Evolutionary conservation across 2,113 vertebrate genomes (phyloP).

Genomic region (Pelvicachromis taeniatus): DNA sequence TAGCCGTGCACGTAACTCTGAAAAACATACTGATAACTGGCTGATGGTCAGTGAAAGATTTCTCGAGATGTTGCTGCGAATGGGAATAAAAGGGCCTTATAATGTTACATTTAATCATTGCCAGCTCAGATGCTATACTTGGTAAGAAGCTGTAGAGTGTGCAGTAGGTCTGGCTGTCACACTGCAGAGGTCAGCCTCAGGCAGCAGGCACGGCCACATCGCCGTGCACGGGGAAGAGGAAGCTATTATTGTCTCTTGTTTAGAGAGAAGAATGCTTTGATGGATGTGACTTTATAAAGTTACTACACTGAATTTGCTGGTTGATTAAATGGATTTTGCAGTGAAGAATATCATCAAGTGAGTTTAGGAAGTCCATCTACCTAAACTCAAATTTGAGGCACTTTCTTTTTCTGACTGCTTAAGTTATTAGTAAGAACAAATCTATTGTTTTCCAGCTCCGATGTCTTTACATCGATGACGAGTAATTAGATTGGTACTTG

Average conservation of each 20-base stretch:
- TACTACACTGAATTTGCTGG: background rate
- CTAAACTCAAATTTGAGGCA: background rate
- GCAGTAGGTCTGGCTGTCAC: background rate
- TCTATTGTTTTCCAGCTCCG: background rate
- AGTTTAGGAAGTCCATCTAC: background rate
- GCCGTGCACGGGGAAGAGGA: background rate
- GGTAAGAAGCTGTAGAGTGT: background rate
- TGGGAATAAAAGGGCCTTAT: background rate
- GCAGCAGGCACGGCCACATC: background rate
- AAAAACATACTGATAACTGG: background rate
- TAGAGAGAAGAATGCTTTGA: background rate
- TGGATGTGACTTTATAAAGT: background rate
- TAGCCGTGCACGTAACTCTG: background rate
- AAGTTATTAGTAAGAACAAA: background rate
- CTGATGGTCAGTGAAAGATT: background rate
- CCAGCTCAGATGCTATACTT: background rate
- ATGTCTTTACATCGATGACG: background rate
- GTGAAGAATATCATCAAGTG: background rate
- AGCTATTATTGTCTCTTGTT: conserved; percentile 2
- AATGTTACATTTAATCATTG: background rate
- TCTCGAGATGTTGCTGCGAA: background rate
- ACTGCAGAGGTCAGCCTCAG: conserved; percentile 38
- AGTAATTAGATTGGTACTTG: background rate
- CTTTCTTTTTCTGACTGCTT: background rate
- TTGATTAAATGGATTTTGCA: background rate